phyloP scores from a whole-genome alignment of 2,797 vertebrate genomes.

The Pipistrellus kuhlii region DNA sequence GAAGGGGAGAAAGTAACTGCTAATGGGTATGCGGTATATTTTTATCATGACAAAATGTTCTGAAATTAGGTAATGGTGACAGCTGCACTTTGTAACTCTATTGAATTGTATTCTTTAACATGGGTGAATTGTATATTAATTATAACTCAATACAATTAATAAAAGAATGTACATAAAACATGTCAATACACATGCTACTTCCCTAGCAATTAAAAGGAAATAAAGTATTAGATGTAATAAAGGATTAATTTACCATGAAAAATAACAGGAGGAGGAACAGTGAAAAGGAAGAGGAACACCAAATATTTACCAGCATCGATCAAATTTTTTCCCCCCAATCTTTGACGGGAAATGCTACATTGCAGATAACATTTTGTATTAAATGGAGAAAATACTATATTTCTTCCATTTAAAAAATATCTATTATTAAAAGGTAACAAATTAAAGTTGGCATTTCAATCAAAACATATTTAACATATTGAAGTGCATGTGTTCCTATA shows the following conservation, averaged over 20 bases:
- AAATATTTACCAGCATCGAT: constrained; percentile 42
- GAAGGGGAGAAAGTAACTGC: neutral
- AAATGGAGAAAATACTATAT: constrained; percentile 9
- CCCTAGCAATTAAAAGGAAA: constrained; percentile 44
- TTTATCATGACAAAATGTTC: neutral
- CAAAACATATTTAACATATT: constrained; percentile 42
- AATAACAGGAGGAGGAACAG: neutral
- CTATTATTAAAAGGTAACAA: constrained; percentile 46
- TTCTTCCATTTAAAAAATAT: constrained; percentile 31
- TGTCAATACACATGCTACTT: constrained; percentile 39
- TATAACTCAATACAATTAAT: neutral
- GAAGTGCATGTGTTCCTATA: neutral
- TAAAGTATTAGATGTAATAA: constrained; percentile 49
- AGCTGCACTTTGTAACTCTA: neutral
- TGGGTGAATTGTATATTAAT: neutral
- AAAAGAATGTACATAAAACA: neutral
- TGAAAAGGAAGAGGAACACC: constrained; percentile 33
- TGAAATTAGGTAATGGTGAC: neutral
- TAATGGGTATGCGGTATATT: neutral
- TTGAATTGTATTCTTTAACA: constrained; percentile 36
- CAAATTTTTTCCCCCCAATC: neutral
- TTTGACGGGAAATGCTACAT: constrained; percentile 40
- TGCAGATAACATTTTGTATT: constrained; percentile 39
- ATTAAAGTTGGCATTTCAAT: constrained; percentile 31
- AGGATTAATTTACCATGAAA: constrained; percentile 25